Evolutionary conservation across 2,113 vertebrate species (phyloP), one percentile per base, ranked within the genome.

Genomic region (Sarotherodon lohbergeri): DNA sequence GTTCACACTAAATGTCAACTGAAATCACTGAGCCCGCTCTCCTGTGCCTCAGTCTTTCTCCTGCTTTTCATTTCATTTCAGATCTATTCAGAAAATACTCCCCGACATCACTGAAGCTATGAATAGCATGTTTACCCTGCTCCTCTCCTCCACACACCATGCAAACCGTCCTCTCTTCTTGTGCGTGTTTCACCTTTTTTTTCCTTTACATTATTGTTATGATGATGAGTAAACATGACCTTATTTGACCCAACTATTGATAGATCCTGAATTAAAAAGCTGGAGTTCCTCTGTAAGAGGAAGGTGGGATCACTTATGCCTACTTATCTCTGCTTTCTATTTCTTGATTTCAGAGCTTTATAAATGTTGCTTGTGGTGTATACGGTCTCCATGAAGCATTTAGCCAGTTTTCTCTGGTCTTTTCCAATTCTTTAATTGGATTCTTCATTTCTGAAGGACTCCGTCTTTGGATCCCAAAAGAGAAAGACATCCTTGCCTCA

Each of bases 1-100:
- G 89, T 89, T 92, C 88, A 89, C 43, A 32, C 57, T 63, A 89
- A 92, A 94, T 90, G 91, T 92, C 90, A 92, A 52, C 76, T 41
- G 24, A 13, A 32, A 66, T 86, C 80, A 34, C 59, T 3, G 14
- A 57, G 66, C 59, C 46, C 16, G 16, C 24, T 17, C 71, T 78
- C 27, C 71, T 27, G 6, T 50, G 46, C 16, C 71, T 78, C 71
- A 8, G 24, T 76, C 81, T 22, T 68, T 68, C 61, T 14, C 41
- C 76, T 34, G 4, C 22, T 54, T 80, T 57, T 50, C 71, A 32
- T 78, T 78, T 50, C 27, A 50, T 78, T 78, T 78, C 14, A 76
- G 24, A 50, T 50, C 43, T 29, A 1, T 32, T 76, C 46, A 50
- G 43, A 78, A 78, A 78, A 78, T 50, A 1, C 43, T 50, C 43